These are phyloP conservation scores for Lycocerus yunnanus DNA, from an alignment of 2,888 invertebrate species.

Conservation along the genomic window DNA sequence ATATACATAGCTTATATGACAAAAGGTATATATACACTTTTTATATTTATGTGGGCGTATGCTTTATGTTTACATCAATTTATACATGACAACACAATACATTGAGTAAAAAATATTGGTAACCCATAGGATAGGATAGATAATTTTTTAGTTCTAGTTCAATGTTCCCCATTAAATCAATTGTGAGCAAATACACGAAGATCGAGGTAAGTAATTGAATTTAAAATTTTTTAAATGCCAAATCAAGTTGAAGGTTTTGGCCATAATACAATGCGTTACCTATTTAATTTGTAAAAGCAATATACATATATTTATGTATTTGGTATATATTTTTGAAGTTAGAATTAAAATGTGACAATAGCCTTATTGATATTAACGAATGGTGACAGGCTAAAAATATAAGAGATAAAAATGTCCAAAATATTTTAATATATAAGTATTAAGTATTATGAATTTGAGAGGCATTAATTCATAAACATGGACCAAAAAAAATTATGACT, in stretches of 20 bases:
- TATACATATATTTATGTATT: neutral
- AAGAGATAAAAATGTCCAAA: neutral
- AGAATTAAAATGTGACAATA: neutral
- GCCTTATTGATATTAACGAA: too few species aligned
- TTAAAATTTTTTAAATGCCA: neutral
- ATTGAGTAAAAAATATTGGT: neutral
- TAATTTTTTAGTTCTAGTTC: neutral
- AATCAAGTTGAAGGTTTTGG: neutral
- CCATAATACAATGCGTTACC: neutral
- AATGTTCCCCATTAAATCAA: neutral
- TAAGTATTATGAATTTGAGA: neutral
- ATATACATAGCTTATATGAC: neutral
- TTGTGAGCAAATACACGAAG: neutral
- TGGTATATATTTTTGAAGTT: too few species aligned
- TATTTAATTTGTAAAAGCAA: neutral
- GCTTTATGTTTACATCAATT: neutral
- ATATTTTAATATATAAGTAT: neutral
- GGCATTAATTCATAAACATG: neutral
- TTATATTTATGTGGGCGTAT: neutral
- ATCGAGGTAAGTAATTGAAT: neutral
- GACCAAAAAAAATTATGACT: neutral
- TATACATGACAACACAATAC: neutral
- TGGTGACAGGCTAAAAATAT: neutral
- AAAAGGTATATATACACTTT: neutral
- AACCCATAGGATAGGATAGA: neutral